These are phyloP conservation scores for Anoplopoma fimbria DNA, from an alignment of 2,113 vertebrate species.

Conservation along the genomic window DNA sequence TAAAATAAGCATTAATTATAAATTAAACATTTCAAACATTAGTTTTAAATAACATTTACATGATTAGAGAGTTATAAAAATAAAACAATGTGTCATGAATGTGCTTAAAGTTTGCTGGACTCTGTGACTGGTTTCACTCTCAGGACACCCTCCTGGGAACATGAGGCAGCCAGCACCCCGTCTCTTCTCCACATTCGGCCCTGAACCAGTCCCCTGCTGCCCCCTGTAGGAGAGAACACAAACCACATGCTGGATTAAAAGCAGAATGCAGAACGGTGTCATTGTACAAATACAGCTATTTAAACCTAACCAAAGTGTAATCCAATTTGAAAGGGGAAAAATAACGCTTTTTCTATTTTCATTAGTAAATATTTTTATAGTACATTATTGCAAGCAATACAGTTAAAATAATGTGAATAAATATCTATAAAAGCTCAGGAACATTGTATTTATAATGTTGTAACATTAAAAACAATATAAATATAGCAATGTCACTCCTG, in stretches of 20 bases:
- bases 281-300: background rate
- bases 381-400: no score
- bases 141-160: constrained; percentile 93
- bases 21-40: background rate
- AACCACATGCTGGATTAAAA: background rate
- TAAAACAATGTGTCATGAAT: background rate
- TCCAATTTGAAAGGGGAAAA: background rate
- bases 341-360: no score
- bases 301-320: background rate
- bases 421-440: no score
- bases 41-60: background rate
- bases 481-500: no score
- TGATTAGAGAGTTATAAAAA: background rate
- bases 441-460: no score
- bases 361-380: no score
- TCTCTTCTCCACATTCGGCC: constrained; percentile 94
- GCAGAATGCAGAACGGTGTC: background rate
- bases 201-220: constrained; percentile 89
- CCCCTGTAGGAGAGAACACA: constrained; percentile 79
- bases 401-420: no score
- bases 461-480: no score
- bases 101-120: constrained; percentile 87
- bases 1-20: background rate
- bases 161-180: constrained; percentile 91
- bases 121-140: constrained; percentile 75